Evolutionary conservation across 1,140 invertebrate species (phyloP), one percentile per base, ranked within the genome.

Genomic region (Microplitis mediator): DNA sequence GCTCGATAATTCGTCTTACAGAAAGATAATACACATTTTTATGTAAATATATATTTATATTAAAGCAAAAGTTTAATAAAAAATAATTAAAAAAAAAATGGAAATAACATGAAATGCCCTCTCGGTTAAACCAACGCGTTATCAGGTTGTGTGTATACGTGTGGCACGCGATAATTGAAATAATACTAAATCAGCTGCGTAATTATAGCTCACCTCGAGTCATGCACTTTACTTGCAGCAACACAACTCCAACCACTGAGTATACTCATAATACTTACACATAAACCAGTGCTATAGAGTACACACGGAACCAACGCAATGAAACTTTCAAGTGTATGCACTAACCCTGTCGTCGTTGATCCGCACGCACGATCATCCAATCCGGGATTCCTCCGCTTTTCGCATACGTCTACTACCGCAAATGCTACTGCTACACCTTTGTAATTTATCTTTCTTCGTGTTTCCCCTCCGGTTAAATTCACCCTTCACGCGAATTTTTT

Each of bases 101-200:
- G 23, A 23, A 23, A 2, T 23, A 1, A 23, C 23, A 58, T 23
- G 23, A 23, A 23, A 23, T 23, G 23, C 56, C 56, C 56, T 58
- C 56, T 58, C 9, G 56, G 39, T 45, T 58, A 58, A 58, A 58
- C 56, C 23, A 58, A 58, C 75, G 78, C 74, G 75, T 79, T 81
- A 82, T 82, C 80, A 70, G 72, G 6, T 58, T 69, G 39, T 58
- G 56, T 58, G 23, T 23, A 23, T 79, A 79, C 79, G 78, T 81
- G 77, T 79, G 78, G 80, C 81, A 82, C 80, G 80, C 80, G 79
- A 83, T 82, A 82, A 83, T 81, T 83, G 81, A 81, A 83, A 83
- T 83, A 81, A 83, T 83, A 80, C 77, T 80, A 80, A 83, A 81
- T 81, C 81, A 83, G 75, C 76, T 75, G 75, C 75, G 75, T 83